These are phyloP conservation scores for Hanleya hanleyi DNA, from an alignment of 2,888 invertebrate species.

Conservation along the genomic window DNA sequence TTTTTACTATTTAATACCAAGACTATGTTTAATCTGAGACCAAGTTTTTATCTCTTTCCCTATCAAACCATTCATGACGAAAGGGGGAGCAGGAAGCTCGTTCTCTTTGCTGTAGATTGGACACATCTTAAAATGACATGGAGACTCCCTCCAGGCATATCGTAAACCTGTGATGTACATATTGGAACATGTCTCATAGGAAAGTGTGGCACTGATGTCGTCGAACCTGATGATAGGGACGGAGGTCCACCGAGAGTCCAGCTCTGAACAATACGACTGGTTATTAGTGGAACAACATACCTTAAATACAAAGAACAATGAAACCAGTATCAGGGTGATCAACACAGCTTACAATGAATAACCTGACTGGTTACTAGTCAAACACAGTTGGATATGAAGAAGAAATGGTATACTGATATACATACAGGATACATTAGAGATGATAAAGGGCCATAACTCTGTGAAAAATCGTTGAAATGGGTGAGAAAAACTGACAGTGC, in stretches of 20 bases:
- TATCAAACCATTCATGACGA: conserved; percentile 7
- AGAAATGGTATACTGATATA: too few species aligned
- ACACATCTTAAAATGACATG: conserved; percentile 42
- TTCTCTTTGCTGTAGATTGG: conserved; percentile 42
- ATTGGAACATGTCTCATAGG: background rate
- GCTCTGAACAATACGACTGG: conserved; percentile 32
- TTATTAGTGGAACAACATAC: conserved; percentile 42
- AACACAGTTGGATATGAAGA: too few species aligned
- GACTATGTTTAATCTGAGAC: too few species aligned
- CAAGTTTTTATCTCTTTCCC: background rate
- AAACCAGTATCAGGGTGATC: too few species aligned
- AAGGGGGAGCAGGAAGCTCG: conserved; percentile 44
- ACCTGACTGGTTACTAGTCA: too few species aligned
- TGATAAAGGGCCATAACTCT: too few species aligned
- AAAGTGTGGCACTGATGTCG: background rate
- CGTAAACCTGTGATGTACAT: conserved; percentile 39
- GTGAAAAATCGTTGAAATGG: too few species aligned
- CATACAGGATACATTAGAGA: too few species aligned
- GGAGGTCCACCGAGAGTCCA: background rate
- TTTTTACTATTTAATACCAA: too few species aligned
- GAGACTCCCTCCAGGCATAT: conserved; percentile 49
- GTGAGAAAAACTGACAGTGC: too few species aligned
- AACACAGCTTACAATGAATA: too few species aligned
- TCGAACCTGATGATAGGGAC: background rate
- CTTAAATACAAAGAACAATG: conserved; percentile 20